phyloP scores from a whole-genome alignment of 2,888 invertebrate genomes.

The Cryptus viduatorius region DNA sequence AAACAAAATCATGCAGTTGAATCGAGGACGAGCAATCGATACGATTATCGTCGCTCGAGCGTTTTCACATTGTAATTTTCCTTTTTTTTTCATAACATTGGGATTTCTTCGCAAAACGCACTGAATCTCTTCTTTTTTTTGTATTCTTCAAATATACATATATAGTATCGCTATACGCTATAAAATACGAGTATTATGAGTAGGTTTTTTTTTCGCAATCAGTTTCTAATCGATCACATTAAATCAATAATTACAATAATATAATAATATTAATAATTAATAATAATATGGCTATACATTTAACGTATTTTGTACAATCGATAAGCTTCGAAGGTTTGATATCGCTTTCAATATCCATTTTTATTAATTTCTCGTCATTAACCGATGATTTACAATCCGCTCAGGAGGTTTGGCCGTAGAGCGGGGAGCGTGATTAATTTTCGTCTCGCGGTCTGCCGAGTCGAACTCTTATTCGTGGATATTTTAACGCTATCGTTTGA shows the following conservation, averaged over 20 bases:
- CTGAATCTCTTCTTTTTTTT: slow-evolving; percentile 53
- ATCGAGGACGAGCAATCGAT: slow-evolving; percentile 54
- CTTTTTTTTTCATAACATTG: slow-evolving; percentile 39
- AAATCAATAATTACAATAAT: slow-evolving; percentile 76
- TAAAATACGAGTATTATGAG: slow-evolving; percentile 79
- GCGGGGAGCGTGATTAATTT: slow-evolving; percentile 28
- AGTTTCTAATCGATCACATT: slow-evolving; percentile 75
- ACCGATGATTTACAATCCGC: slow-evolving; percentile 69
- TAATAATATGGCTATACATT: slow-evolving; percentile 78
- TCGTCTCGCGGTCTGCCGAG: slow-evolving; percentile 72
- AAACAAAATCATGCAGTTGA: slow-evolving; percentile 43
- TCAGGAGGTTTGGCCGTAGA: slow-evolving; percentile 32
- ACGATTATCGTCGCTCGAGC: slow-evolving; percentile 59
- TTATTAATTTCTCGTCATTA: slow-evolving; percentile 67
- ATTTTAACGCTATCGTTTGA: slow-evolving; percentile 59
- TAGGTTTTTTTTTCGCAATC: slow-evolving; percentile 70
- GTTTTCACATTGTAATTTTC: slow-evolving; percentile 70
- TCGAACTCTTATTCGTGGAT: slow-evolving; percentile 68
- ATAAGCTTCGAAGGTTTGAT: slow-evolving; percentile 80
- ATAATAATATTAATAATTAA: slow-evolving; percentile 76
- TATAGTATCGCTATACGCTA: slow-evolving; percentile 70
- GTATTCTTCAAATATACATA: slow-evolving; percentile 61
- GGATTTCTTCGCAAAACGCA: slow-evolving; percentile 34
- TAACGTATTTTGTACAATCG: slow-evolving; percentile 82
- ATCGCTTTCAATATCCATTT: slow-evolving; percentile 72